Percentiles rank a stretch among this genome's conserved stretches.
Evolutionary conservation across 2,888 invertebrate genomes (phyloP).

Genomic region (Cataglyphis albicans): DNA sequence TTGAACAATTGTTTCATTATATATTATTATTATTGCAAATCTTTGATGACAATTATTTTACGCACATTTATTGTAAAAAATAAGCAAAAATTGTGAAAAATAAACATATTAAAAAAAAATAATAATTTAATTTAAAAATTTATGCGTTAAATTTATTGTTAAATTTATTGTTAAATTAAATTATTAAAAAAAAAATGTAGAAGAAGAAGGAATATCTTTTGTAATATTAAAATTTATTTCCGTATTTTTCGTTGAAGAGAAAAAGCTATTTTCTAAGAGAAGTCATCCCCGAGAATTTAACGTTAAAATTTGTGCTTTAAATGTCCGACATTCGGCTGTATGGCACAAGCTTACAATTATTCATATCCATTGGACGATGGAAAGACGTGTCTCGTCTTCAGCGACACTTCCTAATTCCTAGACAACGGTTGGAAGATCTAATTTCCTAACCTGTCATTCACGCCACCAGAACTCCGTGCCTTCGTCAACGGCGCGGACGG

Average conservation of each 20-base stretch:
- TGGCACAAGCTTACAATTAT: constrained; percentile 66
- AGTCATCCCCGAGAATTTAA: constrained; percentile 12
- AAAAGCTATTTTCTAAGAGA: constrained; percentile 9
- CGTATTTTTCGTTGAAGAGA: neutral
- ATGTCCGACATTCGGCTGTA: constrained; percentile 45
- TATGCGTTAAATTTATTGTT: neutral
- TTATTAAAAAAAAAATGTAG: neutral
- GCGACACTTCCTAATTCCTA: constrained; percentile 78
- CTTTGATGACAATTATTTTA: neutral
- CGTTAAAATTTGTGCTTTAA: constrained; percentile 48
- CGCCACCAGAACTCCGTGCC: constrained; percentile 63
- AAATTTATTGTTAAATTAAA: constrained; percentile 14
- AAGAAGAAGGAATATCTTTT: neutral
- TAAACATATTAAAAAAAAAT: constrained; percentile 9
- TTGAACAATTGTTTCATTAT: neutral
- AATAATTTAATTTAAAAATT: constrained; percentile 32
- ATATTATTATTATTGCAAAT: constrained; percentile 10
- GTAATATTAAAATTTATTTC: constrained; percentile 29
- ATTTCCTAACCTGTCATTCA: constrained; percentile 80
- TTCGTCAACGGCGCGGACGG: constrained; percentile 70
- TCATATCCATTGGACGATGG: constrained; percentile 62
- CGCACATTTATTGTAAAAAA: neutral
- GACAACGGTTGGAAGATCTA: constrained; percentile 79
- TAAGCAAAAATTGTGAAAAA: constrained; percentile 6
- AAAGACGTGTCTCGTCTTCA: constrained; percentile 63